phyloP scores from a whole-genome alignment of 2,888 invertebrate species.

The Cylindroiulus punctatus region DNA sequence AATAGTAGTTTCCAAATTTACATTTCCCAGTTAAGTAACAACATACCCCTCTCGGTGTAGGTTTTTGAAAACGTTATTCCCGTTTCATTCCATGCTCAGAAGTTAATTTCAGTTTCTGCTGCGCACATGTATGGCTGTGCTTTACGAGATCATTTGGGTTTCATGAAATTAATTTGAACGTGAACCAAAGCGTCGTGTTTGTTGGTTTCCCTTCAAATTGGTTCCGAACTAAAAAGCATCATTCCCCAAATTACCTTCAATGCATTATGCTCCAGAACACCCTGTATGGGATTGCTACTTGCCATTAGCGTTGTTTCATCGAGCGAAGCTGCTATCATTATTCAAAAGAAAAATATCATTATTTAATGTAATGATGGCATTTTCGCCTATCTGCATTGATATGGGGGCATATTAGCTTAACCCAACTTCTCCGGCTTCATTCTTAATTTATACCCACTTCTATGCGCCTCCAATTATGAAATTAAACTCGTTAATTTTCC shows the following conservation, averaged over 20 bases:
- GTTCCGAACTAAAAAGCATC: not conserved
- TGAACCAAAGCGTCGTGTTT: not conserved
- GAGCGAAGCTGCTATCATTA: not conserved
- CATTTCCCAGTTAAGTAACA: not conserved
- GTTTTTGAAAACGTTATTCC: not conserved
- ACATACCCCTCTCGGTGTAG: not conserved
- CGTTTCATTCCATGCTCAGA: not conserved
- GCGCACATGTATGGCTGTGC: not conserved
- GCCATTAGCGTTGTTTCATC: slow-evolving; percentile 30
- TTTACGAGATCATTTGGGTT: not conserved
- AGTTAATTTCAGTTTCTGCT: not conserved
- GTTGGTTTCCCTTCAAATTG: not conserved
- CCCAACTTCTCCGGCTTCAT: slow-evolving; percentile 11
- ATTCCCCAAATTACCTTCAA: not conserved
- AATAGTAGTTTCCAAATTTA: not conserved
- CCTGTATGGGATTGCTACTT: not conserved
- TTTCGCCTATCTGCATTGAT: slow-evolving; percentile 14
- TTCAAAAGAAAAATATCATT: slow-evolving; percentile 37
- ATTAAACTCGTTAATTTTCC: slow-evolving; percentile 42
- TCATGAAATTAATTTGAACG: not conserved
- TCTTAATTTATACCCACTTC: slow-evolving; percentile 32
- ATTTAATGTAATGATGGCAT: slow-evolving; percentile 34
- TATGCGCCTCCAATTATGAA: slow-evolving; percentile 19
- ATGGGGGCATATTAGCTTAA: slow-evolving; percentile 30
- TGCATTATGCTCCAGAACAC: not conserved